phyloP scores from a whole-genome alignment of 2,113 vertebrate species.

The Gambusia affinis region DNA sequence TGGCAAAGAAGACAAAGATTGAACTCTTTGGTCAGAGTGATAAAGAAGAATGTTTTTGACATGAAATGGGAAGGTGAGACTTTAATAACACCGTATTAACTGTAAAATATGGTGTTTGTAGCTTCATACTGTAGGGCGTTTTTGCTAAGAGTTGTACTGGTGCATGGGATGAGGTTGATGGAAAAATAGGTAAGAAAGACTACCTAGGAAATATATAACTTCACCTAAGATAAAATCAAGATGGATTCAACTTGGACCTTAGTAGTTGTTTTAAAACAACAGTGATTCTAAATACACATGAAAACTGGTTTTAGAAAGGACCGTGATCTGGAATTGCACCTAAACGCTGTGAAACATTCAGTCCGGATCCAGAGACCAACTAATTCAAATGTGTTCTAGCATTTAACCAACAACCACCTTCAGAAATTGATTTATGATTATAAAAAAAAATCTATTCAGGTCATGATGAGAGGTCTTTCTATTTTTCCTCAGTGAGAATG shows the following conservation, averaged over 20 bases:
- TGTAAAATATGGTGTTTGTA: not conserved
- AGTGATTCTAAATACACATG: not conserved
- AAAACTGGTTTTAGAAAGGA: no score
- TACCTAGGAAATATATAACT: not conserved
- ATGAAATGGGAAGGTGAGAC: no score
- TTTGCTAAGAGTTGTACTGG: not conserved
- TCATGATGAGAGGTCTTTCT: not conserved
- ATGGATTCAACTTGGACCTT: not conserved
- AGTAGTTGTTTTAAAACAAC: not conserved
- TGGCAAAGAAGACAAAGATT: no score
- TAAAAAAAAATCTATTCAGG: not conserved
- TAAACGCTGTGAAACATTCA: not conserved
- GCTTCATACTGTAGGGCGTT: no score
- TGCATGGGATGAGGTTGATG: not conserved
- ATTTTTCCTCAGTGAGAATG: slow-evolving; percentile 45
- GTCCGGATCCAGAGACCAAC: not conserved
- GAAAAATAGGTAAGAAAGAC: not conserved
- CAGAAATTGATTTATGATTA: not conserved
- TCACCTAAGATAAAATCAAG: not conserved
- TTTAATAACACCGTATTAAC: not conserved
- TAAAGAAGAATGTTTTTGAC: no score
- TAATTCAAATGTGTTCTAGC: not conserved
- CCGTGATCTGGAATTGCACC: no score
- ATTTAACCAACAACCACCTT: not conserved
- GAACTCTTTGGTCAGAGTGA: no score